Evolutionary conservation across 2,888 invertebrate genomes (phyloP), one percentile per base, ranked within the genome.

Genomic region (Geophilus truncorum): DNA sequence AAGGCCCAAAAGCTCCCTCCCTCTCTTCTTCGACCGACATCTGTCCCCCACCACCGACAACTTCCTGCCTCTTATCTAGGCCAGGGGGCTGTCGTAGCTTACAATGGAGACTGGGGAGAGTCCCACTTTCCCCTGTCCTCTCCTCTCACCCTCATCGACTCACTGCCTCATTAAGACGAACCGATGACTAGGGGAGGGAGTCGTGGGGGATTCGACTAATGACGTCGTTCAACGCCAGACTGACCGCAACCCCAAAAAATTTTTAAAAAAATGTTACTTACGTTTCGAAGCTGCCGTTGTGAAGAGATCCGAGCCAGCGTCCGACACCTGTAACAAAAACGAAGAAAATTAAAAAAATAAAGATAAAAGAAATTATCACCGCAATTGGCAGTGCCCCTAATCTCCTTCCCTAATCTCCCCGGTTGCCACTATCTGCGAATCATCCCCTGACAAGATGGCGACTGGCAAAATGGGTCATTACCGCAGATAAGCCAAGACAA

Each of bases 261-360:
- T 6, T 6, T 15, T 15, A 45, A n/a, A 23, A 23, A 12, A 75
- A n/a, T n/a, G n/a, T n/a, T n/a, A 87, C 87, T 87, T 85, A 89
- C 89, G 89, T 88, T 89, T 89, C 86, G 89, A 88, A 86, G 92
- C 81, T 81, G 81, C 90, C 85, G 90, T 89, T 86, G 90, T 89
- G 87, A 91, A 92, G 86, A 91, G 91, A 87, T 91, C 91, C 88
- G 92, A 91, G 88, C 92, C 92, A 85, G 90, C 92, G 89, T 92
- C 93, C 88, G 93, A 92, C 88, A 92, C 92, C 92, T 92, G 88
- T 45, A 45, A 45, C 79, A 81, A 80, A 80, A 78, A 81, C 75
- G 79, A 81, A 30, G n/a, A 32, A 77, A n/a, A 77, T 15, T 3
- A 12, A 45, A 45, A 18, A 45, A 3, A 45, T 18, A 45, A 15